Conservation (phyloP, 2,888 invertebrate genomes). For the Idaea dimidiata region DNA sequence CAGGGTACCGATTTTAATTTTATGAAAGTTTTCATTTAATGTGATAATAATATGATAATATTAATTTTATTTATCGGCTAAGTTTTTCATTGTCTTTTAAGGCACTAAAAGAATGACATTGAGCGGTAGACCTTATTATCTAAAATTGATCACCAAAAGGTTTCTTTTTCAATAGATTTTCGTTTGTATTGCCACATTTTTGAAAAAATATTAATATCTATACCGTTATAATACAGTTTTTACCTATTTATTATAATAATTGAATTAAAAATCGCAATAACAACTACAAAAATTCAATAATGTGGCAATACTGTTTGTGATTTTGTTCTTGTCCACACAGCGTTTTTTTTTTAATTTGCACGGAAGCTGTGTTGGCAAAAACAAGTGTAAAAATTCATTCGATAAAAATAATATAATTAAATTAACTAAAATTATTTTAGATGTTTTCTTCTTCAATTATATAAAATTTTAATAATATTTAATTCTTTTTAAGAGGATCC, state of each 20-base stretch:
- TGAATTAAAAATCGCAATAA: conserved; percentile 51
- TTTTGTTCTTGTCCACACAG: conserved; percentile 58
- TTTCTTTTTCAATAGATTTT: conserved; percentile 32
- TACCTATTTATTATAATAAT: conserved; percentile 59
- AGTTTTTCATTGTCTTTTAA: conserved; percentile 39
- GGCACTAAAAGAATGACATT: conserved; percentile 75
- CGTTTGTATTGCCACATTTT: conserved; percentile 46
- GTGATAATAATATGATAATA: conserved; percentile 17
- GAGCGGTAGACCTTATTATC: conserved; percentile 48
- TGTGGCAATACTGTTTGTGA: conserved; percentile 64
- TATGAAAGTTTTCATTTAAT: background rate
- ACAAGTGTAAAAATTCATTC: conserved; percentile 53
- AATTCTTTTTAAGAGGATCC: conserved; percentile 92
- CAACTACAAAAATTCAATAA: conserved; percentile 38
- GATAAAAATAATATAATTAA: conserved; percentile 47
- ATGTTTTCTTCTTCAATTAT: conserved; percentile 21
- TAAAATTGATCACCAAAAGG: conserved; percentile 45
- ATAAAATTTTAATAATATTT: conserved; percentile 44
- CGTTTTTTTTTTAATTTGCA: conserved; percentile 40
- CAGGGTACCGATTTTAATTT: background rate
- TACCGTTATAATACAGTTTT: conserved; percentile 27
- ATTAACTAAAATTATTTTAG: conserved; percentile 27
- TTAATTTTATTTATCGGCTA: conserved; percentile 24
- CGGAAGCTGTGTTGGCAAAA: conserved; percentile 40
- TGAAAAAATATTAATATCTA: conserved; percentile 42